Base-by-base conservation (phyloP, 2,888 invertebrate species). In the Oscheius sp. region DNA sequence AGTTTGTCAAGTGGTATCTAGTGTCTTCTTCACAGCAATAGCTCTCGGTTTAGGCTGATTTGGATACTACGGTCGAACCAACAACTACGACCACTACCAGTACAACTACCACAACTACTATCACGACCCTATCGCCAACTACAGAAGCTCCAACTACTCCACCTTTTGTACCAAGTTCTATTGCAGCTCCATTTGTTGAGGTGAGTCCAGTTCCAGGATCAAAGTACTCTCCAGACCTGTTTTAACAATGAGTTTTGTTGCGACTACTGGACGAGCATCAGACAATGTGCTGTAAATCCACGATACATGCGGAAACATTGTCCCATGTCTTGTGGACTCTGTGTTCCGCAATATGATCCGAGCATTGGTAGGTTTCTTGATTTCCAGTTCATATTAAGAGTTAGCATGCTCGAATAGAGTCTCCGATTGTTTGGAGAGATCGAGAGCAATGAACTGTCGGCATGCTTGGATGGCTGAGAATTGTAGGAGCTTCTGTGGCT, bases 181-280 rank as follows among this genome's bases (percentile, higher is more conserved):
- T 21, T 58, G 21, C 58, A n/a, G 58, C 58, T n/a, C 58, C 21
- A 10, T n/a, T 5, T 42, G 7, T 42, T 7, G 42, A 42, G 42
- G 42, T 42, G 7, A 7, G 42, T 3, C 42, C 7, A 21, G 21
- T 21, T 21, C 21, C 21, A 21, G 21, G 21, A 0, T 21, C 42
- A 5, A 42, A 42, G 3, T 42, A 42, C 42, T 42, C 42, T 42
- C 58, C 72, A 79, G 62, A 79, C 77, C 1, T 86, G 86, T 74
- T 85, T 77, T 79, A 86, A 86, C 72, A 85, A 85, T 73, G 82
- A 86, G 73, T 77, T 83, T 74, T 86, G 86, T 65, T 86, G 86
- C 73, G 77, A 78, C 21, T 74, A 76, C 47, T 86, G 86, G 86
- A 78, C 83, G 10, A 74, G 66, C 2, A 71, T 68, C 11, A 84